These are phyloP conservation scores for Sebastes diploproa DNA, from an alignment of 2,797 vertebrate genomes.

Conservation along the genomic window DNA sequence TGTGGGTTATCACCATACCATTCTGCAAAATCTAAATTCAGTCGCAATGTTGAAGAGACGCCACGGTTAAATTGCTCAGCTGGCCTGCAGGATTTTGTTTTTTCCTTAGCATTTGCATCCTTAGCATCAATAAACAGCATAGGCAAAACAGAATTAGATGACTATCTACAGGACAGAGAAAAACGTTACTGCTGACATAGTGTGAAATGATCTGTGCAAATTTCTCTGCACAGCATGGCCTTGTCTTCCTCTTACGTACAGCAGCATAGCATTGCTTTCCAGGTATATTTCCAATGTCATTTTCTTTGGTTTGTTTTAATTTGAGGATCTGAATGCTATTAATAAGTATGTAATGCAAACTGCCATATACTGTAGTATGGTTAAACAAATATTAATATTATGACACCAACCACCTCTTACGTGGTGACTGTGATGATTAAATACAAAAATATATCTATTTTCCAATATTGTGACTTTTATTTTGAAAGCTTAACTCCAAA, in stretches of 20 bases:
- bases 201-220: neutral
- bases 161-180: neutral
- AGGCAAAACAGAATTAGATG: neutral
- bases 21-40: slow-evolving; percentile 16
- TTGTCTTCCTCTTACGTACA: neutral
- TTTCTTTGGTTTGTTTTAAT: neutral
- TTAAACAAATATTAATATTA: neutral
- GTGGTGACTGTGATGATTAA: neutral
- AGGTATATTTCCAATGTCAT: neutral
- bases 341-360: neutral
- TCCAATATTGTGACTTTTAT: neutral
- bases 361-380: neutral
- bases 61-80: neutral
- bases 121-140: neutral
- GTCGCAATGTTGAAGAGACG: slow-evolving; percentile 1
- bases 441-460: neutral
- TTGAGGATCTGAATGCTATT: neutral
- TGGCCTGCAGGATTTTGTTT: neutral
- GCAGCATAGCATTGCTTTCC: neutral
- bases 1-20: neutral
- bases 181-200: neutral
- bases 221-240: neutral
- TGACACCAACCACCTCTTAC: neutral
- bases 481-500: neutral
- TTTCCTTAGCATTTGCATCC: neutral